Evolutionary conservation across 1,140 invertebrate species (phyloP), one percentile per base, ranked within the genome.

Genomic region (Diabrotica undecimpunctata): DNA sequence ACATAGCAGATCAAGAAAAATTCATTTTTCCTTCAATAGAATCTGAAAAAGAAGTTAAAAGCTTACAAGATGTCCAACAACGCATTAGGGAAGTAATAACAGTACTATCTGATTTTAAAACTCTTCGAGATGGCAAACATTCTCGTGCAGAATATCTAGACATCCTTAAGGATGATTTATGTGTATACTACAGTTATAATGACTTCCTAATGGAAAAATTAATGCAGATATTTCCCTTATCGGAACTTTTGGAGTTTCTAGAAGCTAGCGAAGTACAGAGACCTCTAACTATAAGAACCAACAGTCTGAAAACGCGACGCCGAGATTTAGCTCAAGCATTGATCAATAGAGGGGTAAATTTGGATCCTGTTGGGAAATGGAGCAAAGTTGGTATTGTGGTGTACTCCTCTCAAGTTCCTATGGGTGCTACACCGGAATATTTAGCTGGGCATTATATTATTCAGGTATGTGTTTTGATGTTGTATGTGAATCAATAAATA

Each of bases 351-450:
- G 97, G 97, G 46, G 95, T 99, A 0, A 99, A 99, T 86, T 83
- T 99, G 57, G 97, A 99, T 83, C 96, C 97, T 0, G 85, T 99
- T 69, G 96, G 95, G 2, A 96, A 98, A 79, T 99, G 98, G 98
- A 96, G 95, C 35, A 99, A 98, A 85, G 93, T 99, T 54, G 98
- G 98, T 35, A 82, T 99, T 25, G 94, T 99, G 7, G 86, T 99
- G 2, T 99, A 96, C 80, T 95, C 94, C 72, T 92, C 95, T 2
- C 93, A 96, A 78, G 96, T 99, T 5, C 96, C 97, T 5, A 84
- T 99, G 75, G 97, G 98, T 60, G 98, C 98, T 5, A 99, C 98
- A 11, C 97, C 98, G 3, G 97, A 99, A 83, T 99, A 99, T 83
- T 83, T 99, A 60, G 95, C 96, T 62, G 98, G 98, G 0, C 96